phyloP scores from a whole-genome alignment of 1,140 invertebrate genomes.

The Apis florea region DNA sequence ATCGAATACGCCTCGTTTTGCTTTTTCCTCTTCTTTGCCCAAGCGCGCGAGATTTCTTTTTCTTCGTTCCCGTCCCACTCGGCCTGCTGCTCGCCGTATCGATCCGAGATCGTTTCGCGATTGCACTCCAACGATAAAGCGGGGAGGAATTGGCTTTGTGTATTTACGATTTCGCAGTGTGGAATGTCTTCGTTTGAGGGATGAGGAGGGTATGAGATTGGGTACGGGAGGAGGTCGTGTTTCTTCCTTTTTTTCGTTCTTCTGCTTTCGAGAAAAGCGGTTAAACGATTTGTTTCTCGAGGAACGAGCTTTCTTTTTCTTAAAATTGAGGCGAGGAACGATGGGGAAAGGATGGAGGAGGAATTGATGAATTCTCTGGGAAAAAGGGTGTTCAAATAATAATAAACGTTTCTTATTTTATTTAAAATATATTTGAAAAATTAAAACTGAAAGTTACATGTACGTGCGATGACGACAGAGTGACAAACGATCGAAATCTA shows the following conservation, averaged over 20 bases:
- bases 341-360: too few relatives aligned
- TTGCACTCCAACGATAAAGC: slow-evolving; percentile 14
- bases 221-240: neutral
- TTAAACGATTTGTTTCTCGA: neutral
- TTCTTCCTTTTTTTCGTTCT: neutral
- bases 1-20: slow-evolving; percentile 17
- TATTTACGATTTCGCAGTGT: slow-evolving; percentile 18
- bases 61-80: neutral
- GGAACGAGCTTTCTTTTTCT: too few relatives aligned
- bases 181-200: neutral
- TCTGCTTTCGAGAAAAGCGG: neutral
- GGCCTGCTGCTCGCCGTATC: neutral
- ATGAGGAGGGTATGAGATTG: neutral
- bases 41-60: neutral
- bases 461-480: too few relatives aligned
- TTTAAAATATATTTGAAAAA: too few relatives aligned
- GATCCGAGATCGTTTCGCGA: slow-evolving; percentile 23
- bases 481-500: too few relatives aligned
- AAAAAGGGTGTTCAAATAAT: too few relatives aligned
- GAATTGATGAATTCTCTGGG: too few relatives aligned
- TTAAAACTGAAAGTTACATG: too few relatives aligned
- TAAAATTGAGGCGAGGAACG: too few relatives aligned
- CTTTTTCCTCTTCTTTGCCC: neutral
- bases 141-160: neutral
- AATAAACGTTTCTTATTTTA: too few relatives aligned